Base-by-base conservation (phyloP, 2,888 invertebrate species). In the Lasius fuliginosus region DNA sequence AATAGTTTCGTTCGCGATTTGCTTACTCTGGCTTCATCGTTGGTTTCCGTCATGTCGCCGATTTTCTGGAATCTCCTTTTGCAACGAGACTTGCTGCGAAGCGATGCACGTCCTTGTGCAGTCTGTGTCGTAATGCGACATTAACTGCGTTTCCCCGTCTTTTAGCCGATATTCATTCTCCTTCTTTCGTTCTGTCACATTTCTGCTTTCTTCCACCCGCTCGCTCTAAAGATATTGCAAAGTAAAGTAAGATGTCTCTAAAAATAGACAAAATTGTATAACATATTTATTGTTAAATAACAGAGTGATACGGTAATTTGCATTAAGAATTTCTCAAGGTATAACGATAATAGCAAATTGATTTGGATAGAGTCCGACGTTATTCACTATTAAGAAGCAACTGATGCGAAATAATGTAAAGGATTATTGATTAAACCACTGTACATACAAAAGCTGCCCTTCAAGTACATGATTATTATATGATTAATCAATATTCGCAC, bases 1-100 rank as follows among this genome's bases (percentile, higher is more conserved):
- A 33, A 76, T 56, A 49, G 46, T 33, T 62, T 73, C 60, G 23
- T 36, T 75, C 67, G 18, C 23, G 30, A 79, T 68, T 62, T 81
- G 88, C 94, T 94, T 92, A 94, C 94, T 93, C 90, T 93, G 46
- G 94, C 94, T 83, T 94, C 94, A 40, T 94, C 92, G 83, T 88
- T 90, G 68, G 92, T 93, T 81, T 94, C 94, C 68, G 90, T 88
- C 93, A 94, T 94, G 64, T 77, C 88, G 73, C n/a, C 49, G 83
- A 71, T 53, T 74, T 83, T 69, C 27, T 49, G 33, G 30, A 36
- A 40, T 67, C 42, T 79, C 42, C 71, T 83, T 79, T 42, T 73
- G 8, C 12, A 23, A 75, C 49, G 77, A 8, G 11, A 81, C 42
- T 53, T 8, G 40, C 69, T 23, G 33, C 53, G 33, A 58, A 86